Evolutionary conservation across 2,888 invertebrate species (phyloP).

Genomic region (Apamea anceps): DNA sequence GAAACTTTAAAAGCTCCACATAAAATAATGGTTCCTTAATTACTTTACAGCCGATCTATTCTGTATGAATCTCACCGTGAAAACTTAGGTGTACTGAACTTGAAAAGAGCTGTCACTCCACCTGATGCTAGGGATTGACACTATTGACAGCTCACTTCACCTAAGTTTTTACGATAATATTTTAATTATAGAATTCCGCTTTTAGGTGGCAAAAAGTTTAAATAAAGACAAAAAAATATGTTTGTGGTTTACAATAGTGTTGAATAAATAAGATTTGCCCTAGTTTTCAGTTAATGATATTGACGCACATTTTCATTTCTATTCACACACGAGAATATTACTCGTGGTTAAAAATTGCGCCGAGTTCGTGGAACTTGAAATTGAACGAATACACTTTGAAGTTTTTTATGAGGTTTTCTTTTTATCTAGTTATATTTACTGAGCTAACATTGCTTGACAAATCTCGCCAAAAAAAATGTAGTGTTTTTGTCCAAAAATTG

Average conservation of each 20-base stretch:
- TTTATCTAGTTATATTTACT: not conserved
- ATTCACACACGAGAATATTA: not conserved
- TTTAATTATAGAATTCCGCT: no score
- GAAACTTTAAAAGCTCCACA: not conserved
- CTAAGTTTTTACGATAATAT: no score
- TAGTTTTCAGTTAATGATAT: not conserved
- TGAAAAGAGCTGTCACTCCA: no score
- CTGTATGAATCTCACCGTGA: not conserved
- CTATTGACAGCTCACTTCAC: no score
- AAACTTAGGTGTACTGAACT: not conserved
- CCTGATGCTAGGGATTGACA: no score
- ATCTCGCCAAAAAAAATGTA: no score
- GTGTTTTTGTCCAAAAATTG: not conserved
- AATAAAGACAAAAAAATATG: no score
- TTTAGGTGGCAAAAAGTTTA: no score
- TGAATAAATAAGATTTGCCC: no score
- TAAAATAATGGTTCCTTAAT: not conserved
- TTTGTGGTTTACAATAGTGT: no score
- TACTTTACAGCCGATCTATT: not conserved
- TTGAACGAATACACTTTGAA: not conserved
- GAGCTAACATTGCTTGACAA: not conserved
- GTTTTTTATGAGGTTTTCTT: not conserved
- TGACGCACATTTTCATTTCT: not conserved
- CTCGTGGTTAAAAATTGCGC: not conserved
- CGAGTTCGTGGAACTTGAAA: not conserved